phyloP scores from a whole-genome alignment of 2,888 invertebrate species.

The Drosophila eohydei region DNA sequence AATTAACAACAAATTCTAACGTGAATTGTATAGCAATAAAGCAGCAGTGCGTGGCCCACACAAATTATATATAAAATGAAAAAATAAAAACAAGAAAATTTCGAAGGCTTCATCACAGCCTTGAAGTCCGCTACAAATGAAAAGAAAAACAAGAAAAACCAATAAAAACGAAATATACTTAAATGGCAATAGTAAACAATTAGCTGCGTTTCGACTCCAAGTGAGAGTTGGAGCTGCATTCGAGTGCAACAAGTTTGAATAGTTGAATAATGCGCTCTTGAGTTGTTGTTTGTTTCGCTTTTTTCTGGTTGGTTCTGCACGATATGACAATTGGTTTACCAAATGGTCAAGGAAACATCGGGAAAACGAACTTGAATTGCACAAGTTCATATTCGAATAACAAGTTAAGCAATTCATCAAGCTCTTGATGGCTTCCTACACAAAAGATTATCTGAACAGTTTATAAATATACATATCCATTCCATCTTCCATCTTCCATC shows the following conservation, averaged over 20 bases:
- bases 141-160: conserved; percentile 27
- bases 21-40: background rate
- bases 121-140: conserved; percentile 45
- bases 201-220: conserved; percentile 36
- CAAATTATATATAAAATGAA: background rate
- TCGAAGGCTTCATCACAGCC: conserved; percentile 68
- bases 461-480: no score
- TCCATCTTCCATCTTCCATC: background rate
- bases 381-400: background rate
- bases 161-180: conserved; percentile 21
- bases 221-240: conserved; percentile 68
- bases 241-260: conserved; percentile 31
- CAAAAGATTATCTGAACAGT: background rate
- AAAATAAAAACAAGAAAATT: conserved; percentile 25
- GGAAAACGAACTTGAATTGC: conserved; percentile 16
- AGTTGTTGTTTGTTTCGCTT: background rate
- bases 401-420: background rate
- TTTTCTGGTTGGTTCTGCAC: conserved; percentile 48
- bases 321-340: conserved; percentile 38
- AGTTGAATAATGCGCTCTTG: background rate
- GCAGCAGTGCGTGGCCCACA: background rate
- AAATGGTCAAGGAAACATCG: conserved; percentile 24
- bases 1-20: conserved; percentile 1
- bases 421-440: background rate
- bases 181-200: conserved; percentile 43